phyloP scores from a whole-genome alignment of 2,888 invertebrate genomes.

The Lobophora halterata region DNA sequence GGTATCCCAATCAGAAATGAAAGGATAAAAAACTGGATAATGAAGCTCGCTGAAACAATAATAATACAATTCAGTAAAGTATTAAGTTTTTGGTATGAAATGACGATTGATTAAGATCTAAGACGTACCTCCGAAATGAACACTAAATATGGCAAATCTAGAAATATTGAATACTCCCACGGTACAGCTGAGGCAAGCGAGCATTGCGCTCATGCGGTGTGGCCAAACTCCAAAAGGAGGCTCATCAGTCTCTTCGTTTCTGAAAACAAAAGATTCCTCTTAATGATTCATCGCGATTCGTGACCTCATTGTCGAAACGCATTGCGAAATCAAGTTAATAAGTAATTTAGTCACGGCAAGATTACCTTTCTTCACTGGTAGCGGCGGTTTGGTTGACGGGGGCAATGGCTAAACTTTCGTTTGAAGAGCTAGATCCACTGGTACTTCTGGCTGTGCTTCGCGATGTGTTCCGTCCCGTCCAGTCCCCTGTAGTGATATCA shows the following conservation, averaged over 20 bases:
- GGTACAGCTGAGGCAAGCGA: constrained; percentile 92
- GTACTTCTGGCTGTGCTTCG: constrained; percentile 62
- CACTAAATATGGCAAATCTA: constrained; percentile 91
- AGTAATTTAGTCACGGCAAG: constrained; percentile 23
- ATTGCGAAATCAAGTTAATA: constrained; percentile 29
- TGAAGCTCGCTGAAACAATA: constrained; percentile 86
- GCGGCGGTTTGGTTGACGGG: constrained; percentile 46
- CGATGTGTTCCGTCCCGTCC: constrained; percentile 63
- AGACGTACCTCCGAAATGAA: constrained; percentile 88
- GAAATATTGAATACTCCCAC: constrained; percentile 94
- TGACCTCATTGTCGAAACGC: constrained; percentile 41
- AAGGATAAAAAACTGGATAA: constrained; percentile 92
- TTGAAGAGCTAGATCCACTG: constrained; percentile 66
- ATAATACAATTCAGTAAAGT: constrained; percentile 13
- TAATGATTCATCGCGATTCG: constrained; percentile 38
- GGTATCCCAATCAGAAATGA: constrained; percentile 92
- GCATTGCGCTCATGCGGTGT: constrained; percentile 85
- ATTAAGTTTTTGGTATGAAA: constrained; percentile 5
- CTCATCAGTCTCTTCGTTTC: constrained; percentile 69
- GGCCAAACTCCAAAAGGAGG: constrained; percentile 74
- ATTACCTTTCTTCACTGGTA: constrained; percentile 65
- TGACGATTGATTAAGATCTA: constrained; percentile 28
- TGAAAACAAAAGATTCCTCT: constrained; percentile 35
- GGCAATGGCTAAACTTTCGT: constrained; percentile 59
- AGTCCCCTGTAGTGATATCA: constrained; percentile 61